Conservation (phyloP, 2,113 vertebrate species). For the Nothocercus nigrocapillus region DNA sequence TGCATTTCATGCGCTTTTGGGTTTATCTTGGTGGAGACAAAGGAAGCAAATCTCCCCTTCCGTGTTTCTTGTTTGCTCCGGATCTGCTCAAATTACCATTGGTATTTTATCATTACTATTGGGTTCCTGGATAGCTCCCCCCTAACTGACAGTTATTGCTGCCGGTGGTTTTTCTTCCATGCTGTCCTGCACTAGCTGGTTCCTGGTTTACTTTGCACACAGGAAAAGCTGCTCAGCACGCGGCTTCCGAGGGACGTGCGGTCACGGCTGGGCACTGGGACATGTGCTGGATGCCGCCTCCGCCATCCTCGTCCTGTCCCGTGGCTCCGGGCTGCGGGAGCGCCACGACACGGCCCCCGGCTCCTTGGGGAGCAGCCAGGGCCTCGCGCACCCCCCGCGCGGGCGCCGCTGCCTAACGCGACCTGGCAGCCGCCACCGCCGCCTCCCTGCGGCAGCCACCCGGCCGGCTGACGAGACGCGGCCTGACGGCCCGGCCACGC, state of each 20-base stretch:
- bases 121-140: background rate
- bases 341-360: too few species aligned
- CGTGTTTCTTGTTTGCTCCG: background rate
- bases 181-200: rapidly evolving
- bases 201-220: background rate
- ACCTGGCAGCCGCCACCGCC: background rate
- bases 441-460: background rate
- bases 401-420: background rate
- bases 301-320: too few species aligned
- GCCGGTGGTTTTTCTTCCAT: background rate
- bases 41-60: background rate
- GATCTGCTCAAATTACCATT: background rate
- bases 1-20: background rate
- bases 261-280: too few species aligned
- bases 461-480: background rate
- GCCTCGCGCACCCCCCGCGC: background rate
- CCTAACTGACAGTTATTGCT: background rate
- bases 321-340: too few species aligned
- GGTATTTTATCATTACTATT: background rate
- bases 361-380: too few species aligned
- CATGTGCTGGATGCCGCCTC: too few species aligned
- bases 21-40: background rate
- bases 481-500: background rate
- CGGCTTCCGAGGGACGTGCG: too few species aligned
- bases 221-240: background rate